Evolutionary conservation across 1,140 invertebrate species (phyloP), one percentile per base, ranked within the genome.

Genomic region (Yoshiicerus persimilis): DNA sequence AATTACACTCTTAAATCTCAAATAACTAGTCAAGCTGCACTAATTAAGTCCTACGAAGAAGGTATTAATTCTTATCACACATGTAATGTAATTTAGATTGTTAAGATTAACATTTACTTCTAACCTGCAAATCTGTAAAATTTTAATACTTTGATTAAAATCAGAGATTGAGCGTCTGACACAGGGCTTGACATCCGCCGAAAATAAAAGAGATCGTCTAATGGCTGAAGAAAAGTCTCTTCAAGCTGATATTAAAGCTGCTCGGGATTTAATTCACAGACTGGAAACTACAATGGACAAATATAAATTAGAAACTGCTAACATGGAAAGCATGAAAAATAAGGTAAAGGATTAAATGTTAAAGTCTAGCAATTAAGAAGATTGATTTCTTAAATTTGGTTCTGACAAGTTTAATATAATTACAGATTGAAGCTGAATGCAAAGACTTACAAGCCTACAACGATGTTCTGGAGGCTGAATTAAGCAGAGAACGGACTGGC

Each of bases 11-110:
- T 90, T 5, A 85, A 84, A 70, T 88, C n/a, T 47, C 66, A 90
- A 77, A 27, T 91, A 25, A 64, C 64, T 16, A 77, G 34, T 25
- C 88, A 90, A 70, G 75, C 62, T 36, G 16, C 87, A 23, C n/a
- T 90, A 2, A 34, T 89, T 16, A 32, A 86, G 30, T 85, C 89
- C 16, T 91, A 90, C n/a, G 90, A 91, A 88, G 86, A 90, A 77
- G 87, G 90, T 90, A 89, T 30, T 47, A 32, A 47, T 56, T 30
- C 10, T 80, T 30, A 70, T 5, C 0, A 70, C 66, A n/a, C n/a
- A n/a, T n/a, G n/a, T n/a, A n/a, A n/a, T n/a, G n/a, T n/a, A n/a
- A n/a, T n/a, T n/a, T n/a, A n/a, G n/a, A n/a, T n/a, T n/a, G n/a
- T n/a, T n/a, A n/a, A n/a, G n/a, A n/a, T n/a, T n/a, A n/a, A n/a